Conservation (phyloP, 2,113 vertebrate species). For the Thermophis baileyi region DNA sequence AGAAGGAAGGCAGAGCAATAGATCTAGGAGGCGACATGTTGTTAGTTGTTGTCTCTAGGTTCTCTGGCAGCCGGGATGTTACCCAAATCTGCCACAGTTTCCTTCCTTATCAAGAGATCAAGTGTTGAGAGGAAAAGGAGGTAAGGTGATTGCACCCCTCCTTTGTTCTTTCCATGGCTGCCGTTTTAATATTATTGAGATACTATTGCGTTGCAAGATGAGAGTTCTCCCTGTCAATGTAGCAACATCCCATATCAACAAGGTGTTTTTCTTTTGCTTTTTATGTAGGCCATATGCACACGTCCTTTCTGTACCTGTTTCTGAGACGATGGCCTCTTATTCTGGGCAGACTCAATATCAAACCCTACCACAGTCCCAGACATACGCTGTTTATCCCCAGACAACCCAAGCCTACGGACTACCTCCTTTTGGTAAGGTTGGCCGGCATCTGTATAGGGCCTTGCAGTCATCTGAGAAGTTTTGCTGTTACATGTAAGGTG, state of each 20-base stretch:
- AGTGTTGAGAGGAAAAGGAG: background rate
- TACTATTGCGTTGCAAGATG: background rate
- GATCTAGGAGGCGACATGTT: background rate
- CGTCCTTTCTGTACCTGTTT: constrained; percentile 74
- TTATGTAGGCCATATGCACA: constrained; percentile 75
- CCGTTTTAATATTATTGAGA: background rate
- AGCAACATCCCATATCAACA: background rate
- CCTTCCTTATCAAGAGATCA: background rate
- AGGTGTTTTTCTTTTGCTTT: background rate
- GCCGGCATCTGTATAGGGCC: background rate
- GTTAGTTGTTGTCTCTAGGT: background rate
- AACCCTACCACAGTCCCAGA: constrained; percentile 83
- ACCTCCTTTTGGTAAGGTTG: constrained; percentile 91
- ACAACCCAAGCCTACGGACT: constrained; percentile 92
- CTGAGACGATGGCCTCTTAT: constrained; percentile 84
- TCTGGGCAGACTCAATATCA: constrained; percentile 83
- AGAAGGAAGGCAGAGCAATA: background rate
- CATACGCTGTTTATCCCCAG: constrained; percentile 90
- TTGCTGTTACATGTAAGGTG: background rate
- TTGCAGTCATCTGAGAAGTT: background rate
- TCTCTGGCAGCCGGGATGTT: background rate
- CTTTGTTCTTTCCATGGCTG: no score
- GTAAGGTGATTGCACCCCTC: background rate
- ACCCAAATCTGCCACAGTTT: background rate
- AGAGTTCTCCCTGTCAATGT: background rate